Evolutionary conservation across 2,113 vertebrate genomes (phyloP).

Genomic region (Micronycteris hirsuta): DNA sequence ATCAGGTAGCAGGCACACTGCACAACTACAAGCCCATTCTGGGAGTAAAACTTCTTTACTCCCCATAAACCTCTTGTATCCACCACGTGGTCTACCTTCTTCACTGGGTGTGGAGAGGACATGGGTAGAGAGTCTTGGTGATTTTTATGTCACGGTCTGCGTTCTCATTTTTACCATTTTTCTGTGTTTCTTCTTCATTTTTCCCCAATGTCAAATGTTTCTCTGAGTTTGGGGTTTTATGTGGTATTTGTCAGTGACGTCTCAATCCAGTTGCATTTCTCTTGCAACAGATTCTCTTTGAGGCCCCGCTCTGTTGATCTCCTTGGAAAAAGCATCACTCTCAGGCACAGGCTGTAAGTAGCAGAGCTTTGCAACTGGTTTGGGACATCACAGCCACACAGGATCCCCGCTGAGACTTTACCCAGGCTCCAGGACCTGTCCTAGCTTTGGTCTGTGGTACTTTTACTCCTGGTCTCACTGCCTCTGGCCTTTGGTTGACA

Average conservation of each 20-base stretch:
- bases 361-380: neutral
- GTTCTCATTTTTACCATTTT: neutral
- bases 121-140: neutral
- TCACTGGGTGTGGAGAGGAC: neutral
- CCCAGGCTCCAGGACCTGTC: neutral
- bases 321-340: neutral
- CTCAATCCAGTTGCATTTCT: neutral
- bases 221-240: neutral
- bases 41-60: neutral
- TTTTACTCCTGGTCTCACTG: neutral
- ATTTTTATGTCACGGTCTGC: neutral
- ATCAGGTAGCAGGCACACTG: neutral
- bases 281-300: neutral
- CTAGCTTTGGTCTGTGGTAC: neutral
- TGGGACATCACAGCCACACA: neutral
- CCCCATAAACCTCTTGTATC: neutral
- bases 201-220: neutral
- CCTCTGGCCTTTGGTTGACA: neutral
- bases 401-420: neutral
- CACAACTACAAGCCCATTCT: neutral
- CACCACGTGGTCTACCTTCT: neutral
- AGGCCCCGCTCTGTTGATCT: neutral
- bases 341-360: neutral
- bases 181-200: neutral
- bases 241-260: neutral